Evolutionary conservation across 2,113 vertebrate species (phyloP).

Genomic region (Melospiza georgiana): DNA sequence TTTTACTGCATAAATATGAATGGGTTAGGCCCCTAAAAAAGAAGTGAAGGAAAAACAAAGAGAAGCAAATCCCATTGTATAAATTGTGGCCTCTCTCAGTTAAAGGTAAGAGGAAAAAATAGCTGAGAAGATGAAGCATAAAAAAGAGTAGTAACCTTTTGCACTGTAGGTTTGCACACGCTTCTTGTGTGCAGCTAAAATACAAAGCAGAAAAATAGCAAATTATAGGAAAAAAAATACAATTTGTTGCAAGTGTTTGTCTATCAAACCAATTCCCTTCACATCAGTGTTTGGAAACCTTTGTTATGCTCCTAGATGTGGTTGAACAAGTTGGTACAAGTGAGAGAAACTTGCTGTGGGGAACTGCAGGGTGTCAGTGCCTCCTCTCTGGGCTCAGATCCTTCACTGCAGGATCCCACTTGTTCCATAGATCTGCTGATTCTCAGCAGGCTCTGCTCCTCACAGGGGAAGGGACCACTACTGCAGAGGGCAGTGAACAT

Average conservation of each 20-base stretch:
- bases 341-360: neutral
- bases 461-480: too few relatives aligned
- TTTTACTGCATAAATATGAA: neutral
- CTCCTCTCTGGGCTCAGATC: neutral
- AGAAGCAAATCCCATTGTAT: neutral
- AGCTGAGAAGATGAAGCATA: neutral
- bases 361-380: neutral
- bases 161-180: neutral
- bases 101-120: neutral
- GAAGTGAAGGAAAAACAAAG: neutral
- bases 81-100: neutral
- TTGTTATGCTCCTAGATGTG: neutral
- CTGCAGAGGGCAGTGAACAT: neutral
- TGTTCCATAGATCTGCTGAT: neutral
- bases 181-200: neutral
- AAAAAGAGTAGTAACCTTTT: neutral
- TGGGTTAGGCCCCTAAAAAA: neutral
- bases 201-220: neutral
- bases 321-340: neutral
- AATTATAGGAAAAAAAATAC: neutral
- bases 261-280: neutral
- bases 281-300: neutral
- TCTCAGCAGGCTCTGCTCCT: neutral
- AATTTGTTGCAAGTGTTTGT: neutral
- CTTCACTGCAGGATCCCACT: neutral